These are phyloP conservation scores for Macropodus opercularis DNA, from an alignment of 2,797 vertebrate genomes.

Conservation along the genomic window DNA sequence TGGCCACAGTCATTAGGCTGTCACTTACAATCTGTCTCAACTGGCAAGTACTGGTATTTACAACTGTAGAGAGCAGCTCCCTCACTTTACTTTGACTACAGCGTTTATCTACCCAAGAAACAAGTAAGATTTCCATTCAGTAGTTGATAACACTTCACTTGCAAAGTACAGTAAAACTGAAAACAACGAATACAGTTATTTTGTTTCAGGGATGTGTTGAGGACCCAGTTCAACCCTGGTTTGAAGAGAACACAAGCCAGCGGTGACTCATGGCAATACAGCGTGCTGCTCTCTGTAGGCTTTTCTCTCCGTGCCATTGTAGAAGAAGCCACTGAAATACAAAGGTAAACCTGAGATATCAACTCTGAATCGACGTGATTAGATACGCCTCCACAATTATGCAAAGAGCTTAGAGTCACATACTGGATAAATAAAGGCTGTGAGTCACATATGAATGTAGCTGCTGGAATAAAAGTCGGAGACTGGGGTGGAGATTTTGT, in stretches of 20 bases:
- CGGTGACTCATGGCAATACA: conserved; percentile 1
- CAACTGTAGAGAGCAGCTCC: conserved; percentile 17
- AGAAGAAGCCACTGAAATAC: conserved; percentile 28
- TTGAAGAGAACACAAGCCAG: conserved; percentile 20
- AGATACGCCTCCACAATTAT: conserved; percentile 52
- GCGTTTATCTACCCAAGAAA: conserved; percentile 22
- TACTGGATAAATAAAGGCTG: conserved; percentile 43
- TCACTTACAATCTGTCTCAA: conserved; percentile 73
- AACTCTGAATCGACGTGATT: conserved; percentile 54
- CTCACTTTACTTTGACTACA: conserved; percentile 3
- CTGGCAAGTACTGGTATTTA: conserved; percentile 28
- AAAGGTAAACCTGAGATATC: conserved; percentile 44
- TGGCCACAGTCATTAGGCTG: conserved; percentile 70
- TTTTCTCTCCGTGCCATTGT: conserved; percentile 26
- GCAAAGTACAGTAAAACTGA: neutral
- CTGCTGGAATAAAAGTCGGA: conserved; percentile 27
- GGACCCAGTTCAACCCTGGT: conserved; percentile 23
- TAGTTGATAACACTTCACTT: conserved; percentile 16
- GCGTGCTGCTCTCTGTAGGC: conserved; percentile 20
- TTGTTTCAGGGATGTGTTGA: conserved; percentile 14
- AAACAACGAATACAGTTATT: neutral
- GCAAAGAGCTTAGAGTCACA: conserved; percentile 48
- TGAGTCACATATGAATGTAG: conserved; percentile 53
- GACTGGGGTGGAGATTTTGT: conserved; percentile 16
- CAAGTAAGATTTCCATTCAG: conserved; percentile 15